A percentile compares a stretch with the other conserved stretches of the same genome.
Evolutionary conservation across 1,140 invertebrate species (phyloP).

Genomic region (Paralvinella palmiformis): DNA sequence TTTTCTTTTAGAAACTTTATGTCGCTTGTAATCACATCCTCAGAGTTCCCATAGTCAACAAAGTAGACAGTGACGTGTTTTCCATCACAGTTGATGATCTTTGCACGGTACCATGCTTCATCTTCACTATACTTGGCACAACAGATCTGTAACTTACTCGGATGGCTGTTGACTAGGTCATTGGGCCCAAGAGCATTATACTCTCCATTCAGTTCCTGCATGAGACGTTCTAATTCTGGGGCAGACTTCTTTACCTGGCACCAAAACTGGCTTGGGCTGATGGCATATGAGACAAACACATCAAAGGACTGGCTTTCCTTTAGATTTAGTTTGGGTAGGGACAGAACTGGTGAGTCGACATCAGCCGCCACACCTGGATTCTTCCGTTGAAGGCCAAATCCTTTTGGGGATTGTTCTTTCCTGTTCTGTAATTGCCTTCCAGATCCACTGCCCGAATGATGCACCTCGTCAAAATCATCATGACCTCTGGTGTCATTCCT

Average conservation of each 20-base stretch:
- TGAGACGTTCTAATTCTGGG: slow-evolving; percentile 15
- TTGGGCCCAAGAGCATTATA: slow-evolving; percentile 5
- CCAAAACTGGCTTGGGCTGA: slow-evolving; percentile 28
- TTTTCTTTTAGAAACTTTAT: slow-evolving; percentile 4
- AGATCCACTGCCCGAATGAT: too few relatives aligned
- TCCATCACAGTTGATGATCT: slow-evolving; percentile 55
- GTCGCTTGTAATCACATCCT: neutral
- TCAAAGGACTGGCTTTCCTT: slow-evolving; percentile 1
- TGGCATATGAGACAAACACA: slow-evolving; percentile 19
- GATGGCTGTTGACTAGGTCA: slow-evolving; percentile 4
- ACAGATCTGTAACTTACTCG: slow-evolving; percentile 58
- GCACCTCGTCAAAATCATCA: too few relatives aligned
- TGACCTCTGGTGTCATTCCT: too few relatives aligned
- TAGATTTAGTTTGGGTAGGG: slow-evolving; percentile 2
- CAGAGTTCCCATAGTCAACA: slow-evolving; percentile 16
- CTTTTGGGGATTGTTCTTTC: too few relatives aligned
- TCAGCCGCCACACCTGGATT: neutral
- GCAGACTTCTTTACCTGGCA: slow-evolving; percentile 21
- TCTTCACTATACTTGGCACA: slow-evolving; percentile 67
- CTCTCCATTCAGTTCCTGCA: slow-evolving; percentile 7
- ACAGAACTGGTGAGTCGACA: neutral
- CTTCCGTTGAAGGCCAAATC: too few relatives aligned
- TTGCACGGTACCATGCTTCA: slow-evolving; percentile 61
- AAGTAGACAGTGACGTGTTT: slow-evolving; percentile 6
- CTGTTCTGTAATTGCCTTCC: too few relatives aligned